A percentile compares a stretch with the other conserved stretches of the same genome.
Evolutionary conservation across 2,888 invertebrate species (phyloP).

Genomic region (Palloptera scutellata): DNA sequence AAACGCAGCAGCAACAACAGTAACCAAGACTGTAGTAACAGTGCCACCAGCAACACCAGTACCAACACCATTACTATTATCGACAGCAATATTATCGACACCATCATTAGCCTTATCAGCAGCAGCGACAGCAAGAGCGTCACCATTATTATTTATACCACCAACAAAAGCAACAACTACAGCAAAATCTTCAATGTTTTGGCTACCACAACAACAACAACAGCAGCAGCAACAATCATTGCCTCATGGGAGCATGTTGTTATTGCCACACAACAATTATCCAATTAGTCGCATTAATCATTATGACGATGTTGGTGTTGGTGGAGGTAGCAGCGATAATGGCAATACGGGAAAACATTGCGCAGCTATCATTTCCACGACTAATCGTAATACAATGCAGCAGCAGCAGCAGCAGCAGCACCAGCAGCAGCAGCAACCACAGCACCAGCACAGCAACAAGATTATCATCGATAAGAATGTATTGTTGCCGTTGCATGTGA

Average conservation of each 20-base stretch:
- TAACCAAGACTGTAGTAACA: slow-evolving; percentile 10
- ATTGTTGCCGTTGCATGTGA: slow-evolving; percentile 41
- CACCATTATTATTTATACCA: neutral
- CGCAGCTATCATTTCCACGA: neutral
- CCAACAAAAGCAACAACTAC: slow-evolving; percentile 16
- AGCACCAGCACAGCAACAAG: slow-evolving; percentile 18
- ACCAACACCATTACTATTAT: slow-evolving; percentile 35
- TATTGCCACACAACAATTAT: slow-evolving; percentile 28
- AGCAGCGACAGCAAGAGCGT: neutral
- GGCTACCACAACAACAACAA: neutral
- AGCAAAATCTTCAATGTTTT: neutral
- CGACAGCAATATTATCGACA: slow-evolving; percentile 21
- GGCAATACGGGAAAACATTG: slow-evolving; percentile 10
- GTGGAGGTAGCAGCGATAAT: slow-evolving; percentile 2
- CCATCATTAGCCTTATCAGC: slow-evolving; percentile 19
- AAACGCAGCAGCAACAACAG: neutral
- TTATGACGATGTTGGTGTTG: neutral
- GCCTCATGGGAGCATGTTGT: neutral
- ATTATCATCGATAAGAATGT: slow-evolving; percentile 44
- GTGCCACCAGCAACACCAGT: slow-evolving; percentile 31
- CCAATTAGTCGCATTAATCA: slow-evolving; percentile 37
- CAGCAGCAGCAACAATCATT: slow-evolving; percentile 7
- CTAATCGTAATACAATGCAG: neutral
- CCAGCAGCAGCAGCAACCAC: slow-evolving; percentile 12
- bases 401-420: slow-evolving; percentile 10